Evolutionary conservation across 2,797 vertebrate genomes (phyloP), one percentile per base, ranked within the genome.

Genomic region (Falco concolor): DNA sequence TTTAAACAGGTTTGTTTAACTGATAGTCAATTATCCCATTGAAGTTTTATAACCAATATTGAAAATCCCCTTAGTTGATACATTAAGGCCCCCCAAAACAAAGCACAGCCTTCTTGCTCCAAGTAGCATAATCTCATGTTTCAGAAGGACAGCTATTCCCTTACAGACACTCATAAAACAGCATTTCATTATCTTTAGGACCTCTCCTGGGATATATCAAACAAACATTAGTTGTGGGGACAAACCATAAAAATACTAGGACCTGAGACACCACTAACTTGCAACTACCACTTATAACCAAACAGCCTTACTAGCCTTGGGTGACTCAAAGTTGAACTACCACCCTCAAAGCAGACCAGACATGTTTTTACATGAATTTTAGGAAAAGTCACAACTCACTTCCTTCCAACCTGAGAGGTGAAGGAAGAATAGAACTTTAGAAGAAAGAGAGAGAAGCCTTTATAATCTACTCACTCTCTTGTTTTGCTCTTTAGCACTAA

Each of bases 281-380:
- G 7, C 7, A 75, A 13, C 18, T 69, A 5, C 19, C 23, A 17
- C 19, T 11, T 11, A 25, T n/a, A 78, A 73, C 23, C 30, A 80
- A 5, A 4, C 32, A 64, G 7, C 14, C 7, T 9, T 11, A 5
- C 5, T 34, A 64, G 7, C 16, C 7, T 8, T 10, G 0, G 2
- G 7, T 20, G 69, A 50, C 3, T 54, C 15, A 61, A 77, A 91
- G 19, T 13, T 8, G 5, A 53, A 12, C 6, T 21, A 6, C 8
- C 5, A 22, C 9, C 18, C 13, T 16, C 23, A 76, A 17, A 75
- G 2, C 20, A 87, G 3, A 28, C 2, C 4, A 83, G 3, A 2
- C 4, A 13, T 1, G 1, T 20, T 40, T 84, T 92, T 68, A 92
- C 75, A 86, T 92, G n/a, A 44, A 15, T 23, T 81, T 77, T 85